phyloP scores from a whole-genome alignment of 2,113 vertebrate genomes.

The Ceyx margarethae region DNA sequence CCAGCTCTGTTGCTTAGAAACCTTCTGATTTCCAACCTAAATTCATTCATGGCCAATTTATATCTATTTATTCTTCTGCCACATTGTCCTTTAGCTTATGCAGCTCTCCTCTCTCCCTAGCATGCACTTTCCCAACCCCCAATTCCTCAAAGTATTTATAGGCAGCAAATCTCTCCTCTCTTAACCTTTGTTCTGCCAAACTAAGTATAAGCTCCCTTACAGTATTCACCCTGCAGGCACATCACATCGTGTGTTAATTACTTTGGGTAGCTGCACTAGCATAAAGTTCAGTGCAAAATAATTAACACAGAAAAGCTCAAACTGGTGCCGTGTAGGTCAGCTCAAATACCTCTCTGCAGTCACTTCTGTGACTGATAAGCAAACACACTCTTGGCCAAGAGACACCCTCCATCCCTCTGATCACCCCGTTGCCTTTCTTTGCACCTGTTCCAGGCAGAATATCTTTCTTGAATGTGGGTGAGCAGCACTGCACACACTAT shows the following conservation, averaged over 20 bases:
- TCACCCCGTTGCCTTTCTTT: neutral
- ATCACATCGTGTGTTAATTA: conserved; percentile 27
- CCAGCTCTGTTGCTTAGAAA: conserved; percentile 61
- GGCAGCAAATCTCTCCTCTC: conserved; percentile 51
- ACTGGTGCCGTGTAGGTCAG: neutral
- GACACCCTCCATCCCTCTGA: neutral
- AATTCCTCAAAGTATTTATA: conserved; percentile 50
- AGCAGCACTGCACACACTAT: neutral
- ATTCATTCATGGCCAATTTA: conserved; percentile 65
- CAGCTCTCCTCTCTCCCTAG: conserved; percentile 28
- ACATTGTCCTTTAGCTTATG: conserved; percentile 51
- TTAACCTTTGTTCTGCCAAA: conserved; percentile 65
- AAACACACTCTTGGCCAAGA: neutral
- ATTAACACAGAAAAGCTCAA: conserved; percentile 21
- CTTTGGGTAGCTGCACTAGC: conserved; percentile 28
- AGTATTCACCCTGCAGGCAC: conserved; percentile 44
- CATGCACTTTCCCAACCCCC: conserved; percentile 40
- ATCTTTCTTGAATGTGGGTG: neutral
- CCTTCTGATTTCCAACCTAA: conserved; percentile 57
- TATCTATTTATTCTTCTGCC: conserved; percentile 65
- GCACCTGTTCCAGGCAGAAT: conserved; percentile 22
- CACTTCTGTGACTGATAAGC: neutral
- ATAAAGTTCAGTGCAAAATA: conserved; percentile 37
- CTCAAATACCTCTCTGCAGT: neutral
- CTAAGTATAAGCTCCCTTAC: conserved; percentile 33